Percentiles rank a stretch among this genome's conserved stretches.
These are phyloP conservation scores for Neolamprologus tretocephalus DNA, from an alignment of 2,113 vertebrate species.

Conservation along the genomic window DNA sequence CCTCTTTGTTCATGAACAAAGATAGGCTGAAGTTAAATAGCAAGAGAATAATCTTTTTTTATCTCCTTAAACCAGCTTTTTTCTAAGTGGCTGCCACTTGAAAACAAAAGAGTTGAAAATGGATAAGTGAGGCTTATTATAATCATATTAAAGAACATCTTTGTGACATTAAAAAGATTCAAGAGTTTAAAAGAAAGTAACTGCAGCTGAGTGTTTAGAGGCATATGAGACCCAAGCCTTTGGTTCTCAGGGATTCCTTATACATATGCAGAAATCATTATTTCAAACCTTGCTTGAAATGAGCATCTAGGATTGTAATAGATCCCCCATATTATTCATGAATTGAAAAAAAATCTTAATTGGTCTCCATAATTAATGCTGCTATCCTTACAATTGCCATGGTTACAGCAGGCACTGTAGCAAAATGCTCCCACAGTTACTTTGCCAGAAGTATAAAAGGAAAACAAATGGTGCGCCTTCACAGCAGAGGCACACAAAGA, in stretches of 20 bases:
- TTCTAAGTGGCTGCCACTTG: not conserved
- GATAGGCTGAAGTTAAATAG: not conserved
- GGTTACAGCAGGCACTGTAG: not conserved
- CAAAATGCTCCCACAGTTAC: not conserved
- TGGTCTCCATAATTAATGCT: not conserved
- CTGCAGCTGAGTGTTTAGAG: not conserved
- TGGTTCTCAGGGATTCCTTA: not conserved
- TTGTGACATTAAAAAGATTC: not conserved
- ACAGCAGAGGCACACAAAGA: not conserved
- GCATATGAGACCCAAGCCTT: not conserved
- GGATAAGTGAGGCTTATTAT: not conserved
- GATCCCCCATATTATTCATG: not conserved
- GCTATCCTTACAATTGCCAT: not conserved
- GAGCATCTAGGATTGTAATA: not conserved
- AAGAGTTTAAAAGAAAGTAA: not conserved
- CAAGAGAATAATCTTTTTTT: not conserved
- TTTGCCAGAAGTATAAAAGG: not conserved
- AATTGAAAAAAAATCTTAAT: not conserved
- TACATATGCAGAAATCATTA: not conserved
- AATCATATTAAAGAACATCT: not conserved
- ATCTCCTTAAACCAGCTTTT: not conserved
- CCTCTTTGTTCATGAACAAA: not conserved
- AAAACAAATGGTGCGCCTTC: not conserved
- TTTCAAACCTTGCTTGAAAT: not conserved
- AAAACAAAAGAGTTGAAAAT: not conserved